Evolutionary conservation across 2,888 invertebrate genomes (phyloP).

Genomic region (Troides aeacus): DNA sequence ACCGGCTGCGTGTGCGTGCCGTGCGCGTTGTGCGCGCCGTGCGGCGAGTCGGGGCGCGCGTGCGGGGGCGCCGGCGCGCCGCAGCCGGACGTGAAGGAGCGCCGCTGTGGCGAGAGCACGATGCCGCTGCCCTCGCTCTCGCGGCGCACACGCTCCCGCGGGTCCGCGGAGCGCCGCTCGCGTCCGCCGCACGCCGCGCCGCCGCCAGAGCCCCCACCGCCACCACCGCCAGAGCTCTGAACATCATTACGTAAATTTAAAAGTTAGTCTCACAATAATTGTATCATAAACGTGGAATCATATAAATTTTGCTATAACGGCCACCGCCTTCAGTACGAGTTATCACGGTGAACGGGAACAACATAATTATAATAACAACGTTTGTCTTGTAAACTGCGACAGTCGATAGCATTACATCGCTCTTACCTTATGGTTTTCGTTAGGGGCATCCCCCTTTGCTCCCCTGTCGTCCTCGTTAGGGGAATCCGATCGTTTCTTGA

Average conservation of each 20-base stretch:
- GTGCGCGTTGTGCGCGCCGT: conserved; percentile 44
- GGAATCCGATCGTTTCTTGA: conserved; percentile 78
- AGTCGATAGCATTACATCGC: neutral
- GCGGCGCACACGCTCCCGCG: conserved; percentile 88
- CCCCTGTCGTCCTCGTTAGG: conserved; percentile 82
- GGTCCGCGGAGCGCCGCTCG: conserved; percentile 81
- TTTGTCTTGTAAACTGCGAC: no score
- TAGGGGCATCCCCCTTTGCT: conserved; percentile 74
- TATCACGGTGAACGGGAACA: no score
- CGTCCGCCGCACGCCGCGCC: conserved; percentile 50
- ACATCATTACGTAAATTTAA: no score
- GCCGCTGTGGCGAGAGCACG: conserved; percentile 90
- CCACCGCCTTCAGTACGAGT: no score
- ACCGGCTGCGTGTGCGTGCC: conserved; percentile 35
- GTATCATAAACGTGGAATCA: no score
- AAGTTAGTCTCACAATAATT: no score
- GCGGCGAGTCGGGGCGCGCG: conserved; percentile 69
- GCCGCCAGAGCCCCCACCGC: conserved; percentile 32
- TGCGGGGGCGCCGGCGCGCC: conserved; percentile 84
- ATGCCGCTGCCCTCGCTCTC: conserved; percentile 87
- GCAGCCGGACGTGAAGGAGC: conserved; percentile 93
- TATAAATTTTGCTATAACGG: no score
- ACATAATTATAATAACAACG: no score
- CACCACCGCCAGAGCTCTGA: neutral
- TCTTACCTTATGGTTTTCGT: conserved; percentile 76